Evolutionary conservation across 1,140 invertebrate species (phyloP).

Genomic region (Samia ricini): DNA sequence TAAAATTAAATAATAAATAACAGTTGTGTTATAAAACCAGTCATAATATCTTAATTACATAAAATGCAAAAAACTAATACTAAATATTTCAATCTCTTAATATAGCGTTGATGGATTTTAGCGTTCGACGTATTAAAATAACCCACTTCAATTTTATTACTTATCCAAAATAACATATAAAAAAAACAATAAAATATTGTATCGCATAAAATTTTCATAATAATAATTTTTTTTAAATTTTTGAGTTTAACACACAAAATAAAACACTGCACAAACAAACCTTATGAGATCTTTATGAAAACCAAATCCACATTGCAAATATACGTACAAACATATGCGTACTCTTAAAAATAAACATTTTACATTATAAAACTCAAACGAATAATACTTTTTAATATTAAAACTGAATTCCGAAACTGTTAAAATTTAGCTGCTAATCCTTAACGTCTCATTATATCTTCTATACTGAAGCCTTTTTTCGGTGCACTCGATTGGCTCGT

Average conservation of each 20-base stretch:
- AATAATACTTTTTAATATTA: conserved; percentile 60
- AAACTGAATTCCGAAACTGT: not conserved
- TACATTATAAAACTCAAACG: conserved; percentile 40
- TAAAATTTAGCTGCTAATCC: not conserved
- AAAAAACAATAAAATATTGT: conserved; percentile 12
- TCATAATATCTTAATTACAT: not conserved
- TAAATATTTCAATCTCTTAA: not conserved
- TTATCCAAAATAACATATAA: conserved; percentile 1
- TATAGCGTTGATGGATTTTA: not conserved
- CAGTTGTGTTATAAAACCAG: conserved; percentile 36
- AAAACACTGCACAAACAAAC: conserved; percentile 77
- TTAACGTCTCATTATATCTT: conserved; percentile 85
- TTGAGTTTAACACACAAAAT: conserved; percentile 69
- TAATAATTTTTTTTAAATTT: conserved; percentile 60
- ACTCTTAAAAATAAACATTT: conserved; percentile 1
- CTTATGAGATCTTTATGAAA: conserved; percentile 77
- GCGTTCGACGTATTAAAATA: not conserved
- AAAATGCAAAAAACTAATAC: not conserved
- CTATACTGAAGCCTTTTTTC: conserved; percentile 85
- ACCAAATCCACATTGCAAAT: conserved; percentile 64
- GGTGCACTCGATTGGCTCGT: conserved; percentile 69
- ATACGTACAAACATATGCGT: conserved; percentile 58
- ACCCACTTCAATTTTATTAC: not conserved
- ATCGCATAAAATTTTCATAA: conserved; percentile 48
- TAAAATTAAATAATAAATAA: conserved; percentile 72